phyloP scores from a whole-genome alignment of 2,113 vertebrate species.

The Campylomormyrus tamandua region DNA sequence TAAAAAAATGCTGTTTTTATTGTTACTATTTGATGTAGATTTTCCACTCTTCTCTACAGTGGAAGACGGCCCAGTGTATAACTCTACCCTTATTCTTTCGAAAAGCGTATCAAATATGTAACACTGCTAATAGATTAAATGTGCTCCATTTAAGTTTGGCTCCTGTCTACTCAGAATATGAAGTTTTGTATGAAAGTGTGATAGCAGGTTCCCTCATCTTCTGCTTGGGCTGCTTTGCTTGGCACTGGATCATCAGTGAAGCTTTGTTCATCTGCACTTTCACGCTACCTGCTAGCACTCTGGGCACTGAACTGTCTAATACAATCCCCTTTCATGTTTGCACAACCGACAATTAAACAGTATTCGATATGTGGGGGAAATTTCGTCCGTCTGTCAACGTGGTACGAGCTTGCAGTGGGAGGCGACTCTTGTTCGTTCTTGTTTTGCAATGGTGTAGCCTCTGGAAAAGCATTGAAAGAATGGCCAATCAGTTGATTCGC shows the following conservation, averaged over 20 bases:
- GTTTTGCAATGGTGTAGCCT: not conserved
- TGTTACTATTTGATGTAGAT: not conserved
- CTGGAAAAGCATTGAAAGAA: slow-evolving; percentile 2
- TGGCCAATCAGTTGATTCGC: not conserved
- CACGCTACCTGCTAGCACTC: not conserved
- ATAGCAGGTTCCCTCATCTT: not conserved
- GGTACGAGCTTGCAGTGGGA: not conserved
- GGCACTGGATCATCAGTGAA: not conserved
- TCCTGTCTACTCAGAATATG: not conserved
- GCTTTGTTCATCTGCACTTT: not conserved
- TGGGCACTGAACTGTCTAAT: not conserved
- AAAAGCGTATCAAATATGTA: not conserved
- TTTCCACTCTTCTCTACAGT: not conserved
- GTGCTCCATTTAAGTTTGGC: not conserved
- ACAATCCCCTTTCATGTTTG: not conserved
- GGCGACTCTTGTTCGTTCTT: not conserved
- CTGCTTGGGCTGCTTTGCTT: not conserved
- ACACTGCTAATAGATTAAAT: not conserved
- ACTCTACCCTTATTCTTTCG: not conserved
- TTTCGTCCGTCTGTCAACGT: not conserved
- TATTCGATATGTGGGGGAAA: not conserved
- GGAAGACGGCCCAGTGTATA: not conserved
- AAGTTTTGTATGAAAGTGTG: not conserved
- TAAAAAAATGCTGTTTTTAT: not conserved
- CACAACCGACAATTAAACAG: not conserved